Evolutionary conservation across 2,113 vertebrate genomes (phyloP), one percentile per base, ranked within the genome.

Genomic region (Percopsis transmontana): DNA sequence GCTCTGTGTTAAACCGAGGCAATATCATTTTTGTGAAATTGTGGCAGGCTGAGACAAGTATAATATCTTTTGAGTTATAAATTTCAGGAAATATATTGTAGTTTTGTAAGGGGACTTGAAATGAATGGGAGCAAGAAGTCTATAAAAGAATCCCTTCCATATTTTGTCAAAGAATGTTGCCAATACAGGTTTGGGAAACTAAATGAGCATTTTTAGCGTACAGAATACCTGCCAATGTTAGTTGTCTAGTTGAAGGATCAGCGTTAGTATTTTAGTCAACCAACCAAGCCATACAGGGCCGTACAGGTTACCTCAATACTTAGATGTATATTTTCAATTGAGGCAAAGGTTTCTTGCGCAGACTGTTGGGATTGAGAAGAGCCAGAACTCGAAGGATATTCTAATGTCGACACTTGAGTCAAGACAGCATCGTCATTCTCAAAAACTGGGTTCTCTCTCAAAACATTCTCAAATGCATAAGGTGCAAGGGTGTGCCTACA

Each of bases 391-490:
- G 90, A 90, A 47, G 91, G 76, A 80, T 66, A 87, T 24, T 90
- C 68, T 42, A 87, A 76, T 15, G 72, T 91, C 55, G 88, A 90
- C 87, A 91, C 86, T 51, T 88, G 89, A 76, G 84, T 90, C 82
- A 91, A 88, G 71, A 84, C 41, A 74, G 65, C 87, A 48, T 94
- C 93, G 2, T 94, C 87, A 2, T 91, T 91, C 82, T 94, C 89
- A 90, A 94, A 95, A 76, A 87, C 83, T 7, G 93, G 91, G 82
- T 94, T 94, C 82, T 89, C 90, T 90, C 90, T 92, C 80, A 93
- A 71, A 74, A 90, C 80, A 51, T 84, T 89, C 79, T 92, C 90
- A 90, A 92, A 89, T 52, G 64, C 90, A 85, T 89, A 89, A 58
- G 89, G 91, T 75, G 85, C 90, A 74, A 86, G 68, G 81, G 89